Evolutionary conservation across 2,888 invertebrate genomes (phyloP), one percentile per base, ranked within the genome.

Genomic region (Branchellion lobata): DNA sequence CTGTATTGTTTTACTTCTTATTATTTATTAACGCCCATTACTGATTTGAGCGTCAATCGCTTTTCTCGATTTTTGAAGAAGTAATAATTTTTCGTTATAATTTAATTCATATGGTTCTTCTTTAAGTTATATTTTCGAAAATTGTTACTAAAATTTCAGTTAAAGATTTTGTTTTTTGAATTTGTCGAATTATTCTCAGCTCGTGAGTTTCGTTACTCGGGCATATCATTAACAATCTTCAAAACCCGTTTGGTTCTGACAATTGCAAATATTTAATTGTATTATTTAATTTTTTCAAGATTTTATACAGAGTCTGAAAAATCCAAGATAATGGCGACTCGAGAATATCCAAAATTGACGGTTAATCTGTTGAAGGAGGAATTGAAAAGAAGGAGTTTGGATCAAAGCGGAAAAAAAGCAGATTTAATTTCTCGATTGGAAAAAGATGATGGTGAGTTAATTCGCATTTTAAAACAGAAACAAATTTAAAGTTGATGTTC

Each of bases 291-390:
- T 5, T 57, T 57, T 57, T 24, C 61, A 5, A n/a, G 5, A 24
- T 8, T 24, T 24, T 24, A n/a, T 14, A 24, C 5, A n/a, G 24
- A 57, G 61, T 57, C 24, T 18, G 24, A 57, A 57, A 57, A 24
- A 24, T 57, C n/a, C n/a, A 33, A 18, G 21, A 75, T 27, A 2
- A 77, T 77, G 77, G 57, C 77, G 24, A 36, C 53, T 1, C 57
- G 34, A 34, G 77, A 77, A 65, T 77, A 77, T 57, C n/a, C 1
- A n/a, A 80, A 81, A 65, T 29, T 77, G 61, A 76, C 77, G n/a
- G 72, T 77, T n/a, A 61, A 61, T 0, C 33, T 73, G 47, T 61
- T 81, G 74, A 81, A 81, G 31, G 81, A 81, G 27, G 79, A 81
- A 14, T 74, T 81, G 24, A 81, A 81, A 40, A 79, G 61, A 34